Base-by-base conservation (phyloP, 2,888 invertebrate species). In the Linnaemya vulpina region DNA sequence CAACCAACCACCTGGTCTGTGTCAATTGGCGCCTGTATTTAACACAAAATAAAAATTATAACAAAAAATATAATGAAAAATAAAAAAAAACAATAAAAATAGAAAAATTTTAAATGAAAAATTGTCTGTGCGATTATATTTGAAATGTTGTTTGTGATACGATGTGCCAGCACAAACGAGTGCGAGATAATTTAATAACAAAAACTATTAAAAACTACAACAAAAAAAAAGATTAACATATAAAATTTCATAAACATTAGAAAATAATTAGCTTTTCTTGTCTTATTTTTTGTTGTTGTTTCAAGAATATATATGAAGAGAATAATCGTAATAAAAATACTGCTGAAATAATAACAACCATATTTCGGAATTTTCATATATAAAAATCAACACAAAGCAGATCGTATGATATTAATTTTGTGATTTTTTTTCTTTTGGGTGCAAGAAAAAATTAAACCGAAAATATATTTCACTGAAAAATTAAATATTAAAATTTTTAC, bases 1-100 rank as follows among this genome's bases (percentile, higher is more conserved):
- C 73, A 79, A 84, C 87, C 88, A 88, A 84, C 87, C 88, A 88
- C 88, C 88, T 88, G 88, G 83, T 74, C 81, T 87, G 70, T 88
- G 87, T 88, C 88, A 88, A 87, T 88, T 87, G 87, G 87, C 88
- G 87, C 87, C 87, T 84, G 67, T 68, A 49, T 71, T 75, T 83
- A 86, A 84, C 76, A 80, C 73, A 80, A 78, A 78, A 75, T 80
- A 78, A 67, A 85, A 80, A 77, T 68, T 73, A 22, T 60, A 77
- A 38, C 3, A 38, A 38, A 40, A 40, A 60, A 80, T 30, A 30
- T 30, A 30, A 30, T 30, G 30, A n/a, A 43, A 30, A 55, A 43
- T 49, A n/a, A 43, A 9, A 65, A 65, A 51, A 60, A 62, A 53
- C 67, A 53, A n/a, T n/a, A n/a, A n/a, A n/a, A n/a, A n/a, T n/a